Base-by-base conservation (phyloP, 2,888 invertebrate species). In the Coleophora flavipennella region DNA sequence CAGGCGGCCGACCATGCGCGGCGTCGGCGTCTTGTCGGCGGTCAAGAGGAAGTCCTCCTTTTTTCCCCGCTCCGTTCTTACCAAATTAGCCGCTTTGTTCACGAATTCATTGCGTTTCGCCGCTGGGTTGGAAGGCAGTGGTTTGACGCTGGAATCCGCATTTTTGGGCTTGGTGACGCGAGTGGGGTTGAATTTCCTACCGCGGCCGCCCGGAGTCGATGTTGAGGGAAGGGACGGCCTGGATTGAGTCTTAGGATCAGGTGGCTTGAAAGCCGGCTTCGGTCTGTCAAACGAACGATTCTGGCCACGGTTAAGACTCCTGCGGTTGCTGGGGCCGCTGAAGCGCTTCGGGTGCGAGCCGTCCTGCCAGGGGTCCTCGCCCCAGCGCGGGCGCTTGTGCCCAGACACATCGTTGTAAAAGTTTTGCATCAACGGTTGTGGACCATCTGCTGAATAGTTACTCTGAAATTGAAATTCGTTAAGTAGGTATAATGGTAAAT, bases 1-100 rank as follows among this genome's bases (percentile, higher is more conserved):
- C 41, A 83, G 47, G n/a, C 80, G 70, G 29, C 80, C 78, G 20
- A 46, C 57, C 47, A 74, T 43, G 48, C 66, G 65, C 31, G 50
- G 51, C 29, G 61, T 48, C 2, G 75, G 72, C 40, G 48, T 50
- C 25, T 47, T 43, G 49, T 68, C 61, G 7, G 63, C 49, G 34
- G 49, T 52, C 42, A 69, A 49, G 44, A 64, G 43, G 28, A 43
- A 2, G 31, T 41, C 33, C 26, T 33, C 14, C 11, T 36, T 39
- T 8, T 28, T 43, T 26, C 42, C 41, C 35, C 40, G 39, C 39
- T 42, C 35, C 7, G 3, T 36, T 35, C 9, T 28, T 9, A 8
- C 33, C 28, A 36, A 35, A 12, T 31, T 38, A 13, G 33, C 32
- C 13, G 58, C 47, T 33, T 50, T 44, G 12, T 45, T 38, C 33